phyloP scores from a whole-genome alignment of 2,888 invertebrate genomes.

The Cryptus viduatorius region DNA sequence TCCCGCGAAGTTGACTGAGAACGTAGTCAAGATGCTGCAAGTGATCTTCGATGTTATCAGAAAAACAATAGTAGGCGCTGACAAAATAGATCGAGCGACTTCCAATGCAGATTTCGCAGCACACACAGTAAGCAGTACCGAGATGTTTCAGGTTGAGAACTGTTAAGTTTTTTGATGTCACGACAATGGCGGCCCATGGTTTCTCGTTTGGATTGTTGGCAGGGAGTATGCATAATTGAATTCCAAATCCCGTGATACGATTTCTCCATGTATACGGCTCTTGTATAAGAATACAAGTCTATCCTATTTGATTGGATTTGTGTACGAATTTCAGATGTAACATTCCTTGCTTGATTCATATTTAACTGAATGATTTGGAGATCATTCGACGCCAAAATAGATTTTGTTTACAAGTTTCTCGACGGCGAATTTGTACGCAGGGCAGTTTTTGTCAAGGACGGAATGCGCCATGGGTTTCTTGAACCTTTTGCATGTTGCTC shows the following conservation, averaged over 20 bases:
- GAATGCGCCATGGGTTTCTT: too few species aligned
- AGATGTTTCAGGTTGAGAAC: not conserved
- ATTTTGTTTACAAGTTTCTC: not conserved
- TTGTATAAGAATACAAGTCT: not conserved
- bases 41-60: not conserved
- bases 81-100: not conserved
- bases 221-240: not conserved
- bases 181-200: not conserved
- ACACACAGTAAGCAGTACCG: conserved; percentile 2
- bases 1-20: not conserved
- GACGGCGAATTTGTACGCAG: conserved; percentile 1
- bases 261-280: not conserved
- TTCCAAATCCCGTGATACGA: not conserved
- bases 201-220: not conserved
- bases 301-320: not conserved
- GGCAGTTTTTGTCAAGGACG: too few species aligned
- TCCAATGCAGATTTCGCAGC: not conserved
- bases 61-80: conserved; percentile 8
- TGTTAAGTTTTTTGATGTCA: not conserved
- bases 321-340: not conserved
- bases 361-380: not conserved
- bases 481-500: too few species aligned
- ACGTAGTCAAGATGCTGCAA: not conserved
- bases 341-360: not conserved
- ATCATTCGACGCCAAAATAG: conserved; percentile 6